phyloP scores from a whole-genome alignment of 2,113 vertebrate species.

The Natator depressus region DNA sequence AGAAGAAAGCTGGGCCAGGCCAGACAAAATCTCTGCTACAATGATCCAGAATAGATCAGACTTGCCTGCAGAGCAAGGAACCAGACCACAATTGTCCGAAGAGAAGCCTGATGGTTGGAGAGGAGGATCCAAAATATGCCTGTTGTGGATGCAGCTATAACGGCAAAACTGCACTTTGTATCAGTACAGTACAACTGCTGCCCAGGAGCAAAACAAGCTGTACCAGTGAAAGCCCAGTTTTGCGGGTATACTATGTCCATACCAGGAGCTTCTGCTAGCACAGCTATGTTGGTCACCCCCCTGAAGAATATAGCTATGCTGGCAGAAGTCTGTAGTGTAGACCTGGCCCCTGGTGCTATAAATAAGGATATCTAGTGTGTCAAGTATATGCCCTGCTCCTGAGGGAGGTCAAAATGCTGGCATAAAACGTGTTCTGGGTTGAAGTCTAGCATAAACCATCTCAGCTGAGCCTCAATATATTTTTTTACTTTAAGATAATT shows the following conservation, averaged over 20 bases:
- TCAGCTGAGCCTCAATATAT: not conserved
- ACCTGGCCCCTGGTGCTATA: not conserved
- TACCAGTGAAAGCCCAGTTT: too few species aligned
- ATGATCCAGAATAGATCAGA: not conserved
- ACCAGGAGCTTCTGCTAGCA: too few species aligned
- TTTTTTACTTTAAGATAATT: not conserved
- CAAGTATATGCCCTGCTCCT: not conserved
- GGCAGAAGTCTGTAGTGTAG: too few species aligned
- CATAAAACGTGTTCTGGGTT: not conserved
- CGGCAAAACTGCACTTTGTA: not conserved
- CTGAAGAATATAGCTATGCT: too few species aligned
- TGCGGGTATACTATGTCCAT: too few species aligned
- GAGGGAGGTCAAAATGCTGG: accelerated
- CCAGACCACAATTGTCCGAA: not conserved
- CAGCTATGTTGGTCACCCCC: too few species aligned
- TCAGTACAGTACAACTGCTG: not conserved
- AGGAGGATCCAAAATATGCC: not conserved
- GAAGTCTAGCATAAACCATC: not conserved
- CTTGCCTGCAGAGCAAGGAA: not conserved
- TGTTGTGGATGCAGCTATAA: not conserved
- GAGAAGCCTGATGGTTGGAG: not conserved
- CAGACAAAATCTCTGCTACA: not conserved
- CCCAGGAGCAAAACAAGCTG: too few species aligned
- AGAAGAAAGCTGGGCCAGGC: not conserved
- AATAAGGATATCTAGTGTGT: not conserved